These are phyloP conservation scores for Seira sanloemensis DNA, from an alignment of 2,888 invertebrate genomes.

Conservation along the genomic window DNA sequence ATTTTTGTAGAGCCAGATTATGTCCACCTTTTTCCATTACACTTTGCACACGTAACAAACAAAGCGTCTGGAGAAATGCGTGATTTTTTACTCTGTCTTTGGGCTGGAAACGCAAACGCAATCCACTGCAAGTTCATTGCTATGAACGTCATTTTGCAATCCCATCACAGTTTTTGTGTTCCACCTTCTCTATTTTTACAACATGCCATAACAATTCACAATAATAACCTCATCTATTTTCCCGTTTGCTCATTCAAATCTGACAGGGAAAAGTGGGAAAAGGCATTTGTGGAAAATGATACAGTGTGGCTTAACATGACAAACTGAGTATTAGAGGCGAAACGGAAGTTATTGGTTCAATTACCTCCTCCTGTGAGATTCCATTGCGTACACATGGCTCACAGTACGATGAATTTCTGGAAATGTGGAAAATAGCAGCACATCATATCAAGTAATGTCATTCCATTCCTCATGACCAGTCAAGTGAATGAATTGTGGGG, in stretches of 20 bases:
- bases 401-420: neutral
- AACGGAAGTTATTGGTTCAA: slow-evolving; percentile 10
- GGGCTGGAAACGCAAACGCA: too few species aligned
- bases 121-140: too few species aligned
- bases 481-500: slow-evolving; percentile 47
- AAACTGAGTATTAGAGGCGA: too few species aligned
- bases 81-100: too few species aligned
- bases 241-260: slow-evolving; percentile 44
- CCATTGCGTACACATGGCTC: neutral
- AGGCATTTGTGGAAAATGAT: neutral
- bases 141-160: neutral
- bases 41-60: too few species aligned
- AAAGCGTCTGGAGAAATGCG: too few species aligned
- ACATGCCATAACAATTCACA: slow-evolving; percentile 58
- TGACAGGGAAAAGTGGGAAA: slow-evolving; percentile 27
- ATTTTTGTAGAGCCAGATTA: slow-evolving; percentile 14
- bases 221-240: slow-evolving; percentile 46
- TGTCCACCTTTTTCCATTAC: neutral
- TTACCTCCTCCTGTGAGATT: slow-evolving; percentile 6
- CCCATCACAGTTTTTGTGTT: neutral
- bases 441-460: slow-evolving; percentile 23
- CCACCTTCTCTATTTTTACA: slow-evolving; percentile 50
- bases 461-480: slow-evolving; percentile 39
- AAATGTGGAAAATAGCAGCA: neutral
- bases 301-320: slow-evolving; percentile 17